A percentile compares a stretch with the other conserved stretches of the same genome.
phyloP scores from a whole-genome alignment of 1,140 invertebrate species.

The Diploscapter pachys region DNA sequence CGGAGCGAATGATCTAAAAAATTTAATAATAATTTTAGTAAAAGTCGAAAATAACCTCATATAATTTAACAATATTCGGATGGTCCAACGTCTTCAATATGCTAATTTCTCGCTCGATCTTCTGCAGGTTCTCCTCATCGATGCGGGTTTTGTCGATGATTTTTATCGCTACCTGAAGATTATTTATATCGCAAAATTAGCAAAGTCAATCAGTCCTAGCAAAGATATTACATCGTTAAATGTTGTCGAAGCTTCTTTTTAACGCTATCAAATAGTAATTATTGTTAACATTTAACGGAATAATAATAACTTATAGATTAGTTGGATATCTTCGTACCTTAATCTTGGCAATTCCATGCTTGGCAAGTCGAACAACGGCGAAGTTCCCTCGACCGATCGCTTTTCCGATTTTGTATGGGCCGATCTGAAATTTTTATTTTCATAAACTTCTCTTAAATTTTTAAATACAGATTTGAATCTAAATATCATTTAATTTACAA shows the following conservation, averaged over 20 bases:
- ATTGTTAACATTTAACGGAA: too few species aligned
- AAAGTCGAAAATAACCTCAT: constrained; percentile 72
- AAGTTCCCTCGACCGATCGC: constrained; percentile 39
- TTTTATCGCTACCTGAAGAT: constrained; percentile 82
- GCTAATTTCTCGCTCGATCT: constrained; percentile 87
- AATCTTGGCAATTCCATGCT: constrained; percentile 37
- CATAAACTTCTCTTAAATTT: too few species aligned
- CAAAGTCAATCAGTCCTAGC: not conserved
- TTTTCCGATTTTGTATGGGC: constrained; percentile 32
- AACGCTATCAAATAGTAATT: too few species aligned
- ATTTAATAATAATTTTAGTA: constrained; percentile 1
- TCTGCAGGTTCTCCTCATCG: constrained; percentile 83
- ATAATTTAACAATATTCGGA: constrained; percentile 86
- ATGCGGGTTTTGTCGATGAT: constrained; percentile 92
- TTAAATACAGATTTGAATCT: too few species aligned
- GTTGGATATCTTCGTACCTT: constrained; percentile 1
- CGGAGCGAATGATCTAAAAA: constrained; percentile 80
- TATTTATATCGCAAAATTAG: not conserved
- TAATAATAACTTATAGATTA: too few species aligned
- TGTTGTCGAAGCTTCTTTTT: too few species aligned
- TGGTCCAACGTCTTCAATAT: constrained; percentile 86
- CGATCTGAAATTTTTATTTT: constrained; percentile 30
- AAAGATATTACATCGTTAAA: too few species aligned
- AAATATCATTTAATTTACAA: too few species aligned
- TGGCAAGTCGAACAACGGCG: constrained; percentile 35